Evolutionary conservation across 2,113 vertebrate genomes (phyloP).

Genomic region (Passer montanus): DNA sequence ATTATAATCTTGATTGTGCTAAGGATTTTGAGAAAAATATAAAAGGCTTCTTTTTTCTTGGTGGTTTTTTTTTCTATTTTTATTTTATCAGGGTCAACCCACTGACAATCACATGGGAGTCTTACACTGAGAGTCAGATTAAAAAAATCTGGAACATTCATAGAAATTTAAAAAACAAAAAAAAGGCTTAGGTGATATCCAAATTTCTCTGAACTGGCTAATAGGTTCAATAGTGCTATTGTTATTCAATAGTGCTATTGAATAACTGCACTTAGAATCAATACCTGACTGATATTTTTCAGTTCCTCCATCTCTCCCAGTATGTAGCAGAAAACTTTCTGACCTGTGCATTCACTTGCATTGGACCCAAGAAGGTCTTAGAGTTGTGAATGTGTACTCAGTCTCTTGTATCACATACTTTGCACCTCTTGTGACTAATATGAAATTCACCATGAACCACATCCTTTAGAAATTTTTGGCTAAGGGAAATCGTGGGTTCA

Average conservation of each 20-base stretch:
- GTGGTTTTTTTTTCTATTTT: background rate
- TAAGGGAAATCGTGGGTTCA: background rate
- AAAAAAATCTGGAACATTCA: background rate
- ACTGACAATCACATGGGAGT: background rate
- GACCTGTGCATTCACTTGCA: background rate
- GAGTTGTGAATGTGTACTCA: too few relatives aligned
- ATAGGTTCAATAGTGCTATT: too few relatives aligned
- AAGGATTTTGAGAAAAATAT: background rate
- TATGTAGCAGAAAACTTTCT: background rate
- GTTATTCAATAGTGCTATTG: too few relatives aligned
- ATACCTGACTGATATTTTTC: background rate
- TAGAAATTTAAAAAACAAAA: background rate
- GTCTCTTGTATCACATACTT: background rate
- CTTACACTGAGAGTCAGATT: background rate
- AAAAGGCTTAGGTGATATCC: background rate
- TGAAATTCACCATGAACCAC: background rate
- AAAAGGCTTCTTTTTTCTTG: background rate
- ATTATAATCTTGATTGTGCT: background rate
- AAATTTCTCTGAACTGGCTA: background rate
- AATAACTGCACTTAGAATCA: background rate
- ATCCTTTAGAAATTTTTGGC: background rate
- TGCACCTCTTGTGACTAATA: background rate
- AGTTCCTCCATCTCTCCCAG: background rate
- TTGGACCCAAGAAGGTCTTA: background rate
- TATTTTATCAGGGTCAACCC: too few relatives aligned